phyloP scores from a whole-genome alignment of 2,113 vertebrate genomes.

The Ivindomyrus marchei region DNA sequence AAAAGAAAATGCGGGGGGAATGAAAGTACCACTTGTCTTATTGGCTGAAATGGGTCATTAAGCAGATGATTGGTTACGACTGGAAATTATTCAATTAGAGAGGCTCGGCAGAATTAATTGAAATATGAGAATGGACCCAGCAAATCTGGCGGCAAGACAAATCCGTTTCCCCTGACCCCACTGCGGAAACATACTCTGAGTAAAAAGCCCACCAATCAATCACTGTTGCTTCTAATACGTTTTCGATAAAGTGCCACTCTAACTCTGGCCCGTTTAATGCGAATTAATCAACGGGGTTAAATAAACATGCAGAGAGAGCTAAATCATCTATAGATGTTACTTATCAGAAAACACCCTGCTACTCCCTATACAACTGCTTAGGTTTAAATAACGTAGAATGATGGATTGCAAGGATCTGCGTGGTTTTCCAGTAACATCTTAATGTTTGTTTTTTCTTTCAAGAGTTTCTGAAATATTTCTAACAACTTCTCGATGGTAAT shows the following conservation, averaged over 20 bases:
- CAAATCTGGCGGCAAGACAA: constrained; percentile 29
- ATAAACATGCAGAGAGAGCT: constrained; percentile 1
- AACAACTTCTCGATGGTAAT: background rate
- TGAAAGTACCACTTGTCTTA: constrained; percentile 26
- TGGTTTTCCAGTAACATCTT: background rate
- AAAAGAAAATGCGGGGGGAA: background rate
- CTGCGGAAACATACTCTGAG: constrained; percentile 8
- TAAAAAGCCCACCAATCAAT: constrained; percentile 7
- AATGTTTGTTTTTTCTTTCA: background rate
- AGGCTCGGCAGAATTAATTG: constrained; percentile 28
- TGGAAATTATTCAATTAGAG: constrained; percentile 32
- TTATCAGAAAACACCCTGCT: background rate
- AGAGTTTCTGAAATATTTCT: background rate
- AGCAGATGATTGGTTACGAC: constrained; percentile 33
- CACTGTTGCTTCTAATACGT: constrained; percentile 15
- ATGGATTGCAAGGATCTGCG: background rate
- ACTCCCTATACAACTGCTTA: background rate
- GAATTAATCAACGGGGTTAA: constrained; percentile 11
- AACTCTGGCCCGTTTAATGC: background rate
- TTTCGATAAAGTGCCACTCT: constrained; percentile 11
- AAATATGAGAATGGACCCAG: constrained; percentile 28
- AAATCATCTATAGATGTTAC: background rate
- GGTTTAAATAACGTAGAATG: background rate
- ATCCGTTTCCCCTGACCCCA: constrained; percentile 23
- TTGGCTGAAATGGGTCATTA: constrained; percentile 32